A percentile compares a stretch with the other conserved stretches of the same genome.
Evolutionary conservation across 2,113 vertebrate species (phyloP).

Genomic region (Carlito syrichta): DNA sequence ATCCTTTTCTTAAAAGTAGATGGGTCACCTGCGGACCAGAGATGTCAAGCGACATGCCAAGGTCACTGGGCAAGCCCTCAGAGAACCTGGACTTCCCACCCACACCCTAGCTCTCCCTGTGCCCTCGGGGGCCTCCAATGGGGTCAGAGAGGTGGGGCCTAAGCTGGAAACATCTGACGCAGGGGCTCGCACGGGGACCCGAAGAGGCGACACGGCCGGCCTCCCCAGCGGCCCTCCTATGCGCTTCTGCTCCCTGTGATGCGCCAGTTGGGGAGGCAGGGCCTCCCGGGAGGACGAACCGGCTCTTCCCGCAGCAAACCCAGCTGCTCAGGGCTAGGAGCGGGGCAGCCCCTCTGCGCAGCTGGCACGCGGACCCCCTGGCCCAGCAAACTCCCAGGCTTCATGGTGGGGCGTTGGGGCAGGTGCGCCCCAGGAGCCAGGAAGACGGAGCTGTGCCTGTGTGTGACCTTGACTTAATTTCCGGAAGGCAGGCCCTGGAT

Average conservation of each 20-base stretch:
- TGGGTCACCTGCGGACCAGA: not conserved
- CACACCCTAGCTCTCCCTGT: not conserved
- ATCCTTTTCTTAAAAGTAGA: not conserved
- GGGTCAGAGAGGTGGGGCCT: not conserved
- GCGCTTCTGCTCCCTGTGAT: not conserved
- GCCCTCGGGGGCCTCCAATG: not conserved
- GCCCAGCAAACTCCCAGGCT: rapidly evolving
- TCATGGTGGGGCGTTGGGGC: not conserved
- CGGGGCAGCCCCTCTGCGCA: no score
- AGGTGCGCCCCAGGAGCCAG: rapidly evolving
- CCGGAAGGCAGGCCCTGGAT: not conserved
- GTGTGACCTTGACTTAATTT: not conserved
- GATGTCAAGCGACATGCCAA: not conserved
- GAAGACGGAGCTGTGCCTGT: rapidly evolving
- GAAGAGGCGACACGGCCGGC: rapidly evolving
- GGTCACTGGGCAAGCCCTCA: not conserved
- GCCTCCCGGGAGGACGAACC: no score
- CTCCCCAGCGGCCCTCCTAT: no score
- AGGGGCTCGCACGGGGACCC: no score
- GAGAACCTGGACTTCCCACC: not conserved
- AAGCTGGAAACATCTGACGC: not conserved
- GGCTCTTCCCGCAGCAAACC: not conserved
- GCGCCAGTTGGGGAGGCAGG: not conserved
- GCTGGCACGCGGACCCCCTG: not conserved
- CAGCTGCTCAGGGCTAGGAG: not conserved